Base-by-base conservation (phyloP, 2,888 invertebrate genomes). In the Drosophila paramelanica region DNA sequence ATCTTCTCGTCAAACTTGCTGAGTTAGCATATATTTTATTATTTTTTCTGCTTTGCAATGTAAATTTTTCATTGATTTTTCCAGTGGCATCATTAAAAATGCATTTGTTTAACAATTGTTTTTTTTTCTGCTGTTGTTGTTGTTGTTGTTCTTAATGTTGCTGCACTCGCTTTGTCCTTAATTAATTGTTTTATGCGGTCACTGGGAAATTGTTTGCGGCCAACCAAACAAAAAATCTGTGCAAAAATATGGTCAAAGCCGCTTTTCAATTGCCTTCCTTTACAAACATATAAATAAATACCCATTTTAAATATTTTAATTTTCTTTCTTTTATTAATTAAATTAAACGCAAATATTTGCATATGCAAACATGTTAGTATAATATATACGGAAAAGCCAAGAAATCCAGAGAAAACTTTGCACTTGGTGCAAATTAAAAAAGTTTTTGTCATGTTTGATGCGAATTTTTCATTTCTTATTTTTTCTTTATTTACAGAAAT, bases 401-500 rank as follows among this genome's bases (percentile, higher is more conserved):
- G 45, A 38, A 59, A 57, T 43, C 38, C 31, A 71, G 47, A 52
- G 20, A 53, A 31, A 79, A 62, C 59, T 79, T 81, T 65, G 25
- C 51, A 61, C 57, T 70, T 67, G 50, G 25, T 58, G 72, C 43
- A 78, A 86, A 86, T 86, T 73, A 73, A 88, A 88, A 86, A 81
- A 77, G 77, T 88, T 88, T 78, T 42, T 41, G 31, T 42, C 41
- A 39, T 49, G 57, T 27, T 67, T 65, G 42, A 56, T 61, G 45
- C 13, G 52, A 46, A 49, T 67, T 46, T 53, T 58, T 33, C 17
- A n/a, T n/a, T n/a, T n/a, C n/a, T n/a, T n/a, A n/a, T n/a, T 58
- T 23, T 25, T 45, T 43, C 42, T 60, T 49, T 66, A 41, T 74
- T 91, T 89, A 8, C 89, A 92, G 92, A 92, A 92, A 82, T 82